A percentile compares a stretch with the other conserved stretches of the same genome.
Evolutionary conservation across 53 echinoderm and acorn worm species (phyloP).

Genomic region (Arbacia lixula): DNA sequence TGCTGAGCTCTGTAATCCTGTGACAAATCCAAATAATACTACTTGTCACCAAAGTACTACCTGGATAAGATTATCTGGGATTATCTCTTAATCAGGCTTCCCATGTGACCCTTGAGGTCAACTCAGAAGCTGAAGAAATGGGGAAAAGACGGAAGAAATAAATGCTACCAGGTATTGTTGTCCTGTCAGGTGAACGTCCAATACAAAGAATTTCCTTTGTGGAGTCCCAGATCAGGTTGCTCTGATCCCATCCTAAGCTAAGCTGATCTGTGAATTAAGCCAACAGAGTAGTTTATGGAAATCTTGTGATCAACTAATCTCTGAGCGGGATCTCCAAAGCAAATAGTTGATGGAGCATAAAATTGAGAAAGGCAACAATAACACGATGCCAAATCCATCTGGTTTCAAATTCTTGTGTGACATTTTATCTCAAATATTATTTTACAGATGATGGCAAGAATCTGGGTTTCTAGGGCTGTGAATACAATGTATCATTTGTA

Average conservation of each 20-base stretch:
- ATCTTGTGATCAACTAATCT: conserved; percentile 28
- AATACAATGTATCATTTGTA: no score
- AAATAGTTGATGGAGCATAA: conserved; percentile 17
- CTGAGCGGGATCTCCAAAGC: not conserved
- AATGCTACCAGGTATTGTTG: no score
- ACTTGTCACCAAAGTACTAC: conserved; percentile 42
- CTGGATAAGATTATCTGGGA: conserved; percentile 40
- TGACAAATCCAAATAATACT: not conserved
- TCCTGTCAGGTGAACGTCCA: no score
- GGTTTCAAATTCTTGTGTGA: no score
- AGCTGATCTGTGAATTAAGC: no score
- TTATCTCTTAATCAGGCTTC: conserved; percentile 42
- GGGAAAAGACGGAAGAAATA: not conserved
- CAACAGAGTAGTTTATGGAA: conserved; percentile 20
- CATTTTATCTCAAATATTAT: no score
- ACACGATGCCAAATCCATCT: no score
- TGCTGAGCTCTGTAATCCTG: conserved; percentile 25
- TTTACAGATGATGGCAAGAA: no score
- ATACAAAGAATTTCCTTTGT: no score
- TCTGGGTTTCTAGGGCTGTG: no score
- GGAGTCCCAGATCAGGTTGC: not conserved
- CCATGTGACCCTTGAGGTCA: conserved; percentile 34
- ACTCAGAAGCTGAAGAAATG: not conserved
- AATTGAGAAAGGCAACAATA: no score
- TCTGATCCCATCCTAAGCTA: no score